These are phyloP conservation scores for Pangasius krempfi DNA, from an alignment of 2,797 vertebrate species.

Conservation along the genomic window DNA sequence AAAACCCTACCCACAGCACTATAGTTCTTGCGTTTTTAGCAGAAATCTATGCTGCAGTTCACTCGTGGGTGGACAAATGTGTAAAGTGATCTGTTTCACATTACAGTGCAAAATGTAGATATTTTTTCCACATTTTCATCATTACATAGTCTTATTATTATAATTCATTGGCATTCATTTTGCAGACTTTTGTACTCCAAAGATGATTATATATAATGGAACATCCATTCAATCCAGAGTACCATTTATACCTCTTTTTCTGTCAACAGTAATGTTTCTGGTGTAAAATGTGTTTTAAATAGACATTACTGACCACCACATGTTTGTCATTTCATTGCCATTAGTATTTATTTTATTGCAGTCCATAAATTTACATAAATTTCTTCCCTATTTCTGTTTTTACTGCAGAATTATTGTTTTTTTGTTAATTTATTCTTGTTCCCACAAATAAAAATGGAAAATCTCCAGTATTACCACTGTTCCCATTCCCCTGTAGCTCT, in stretches of 20 bases:
- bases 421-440: not conserved
- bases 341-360: not conserved
- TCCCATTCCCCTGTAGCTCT: not conserved
- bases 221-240: not conserved
- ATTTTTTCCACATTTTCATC: not conserved
- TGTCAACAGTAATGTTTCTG: slow-evolving; percentile 6
- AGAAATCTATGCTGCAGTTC: slow-evolving; percentile 1
- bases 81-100: slow-evolving; percentile 18
- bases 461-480: not conserved
- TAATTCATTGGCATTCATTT: slow-evolving; percentile 5
- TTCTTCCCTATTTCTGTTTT: not conserved
- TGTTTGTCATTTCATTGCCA: slow-evolving; percentile 10
- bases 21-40: not conserved
- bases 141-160: not conserved
- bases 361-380: not conserved
- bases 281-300: slow-evolving; percentile 11
- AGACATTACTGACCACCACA: slow-evolving; percentile 1
- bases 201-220: not conserved
- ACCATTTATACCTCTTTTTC: not conserved
- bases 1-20: slow-evolving; percentile 1
- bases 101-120: not conserved
- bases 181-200: not conserved
- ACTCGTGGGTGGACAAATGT: slow-evolving; percentile 9
- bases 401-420: not conserved
- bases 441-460: not conserved